A percentile compares a stretch with the other conserved stretches of the same genome.
Conservation (phyloP, 1,140 invertebrate genomes). For the Cylas formicarius region DNA sequence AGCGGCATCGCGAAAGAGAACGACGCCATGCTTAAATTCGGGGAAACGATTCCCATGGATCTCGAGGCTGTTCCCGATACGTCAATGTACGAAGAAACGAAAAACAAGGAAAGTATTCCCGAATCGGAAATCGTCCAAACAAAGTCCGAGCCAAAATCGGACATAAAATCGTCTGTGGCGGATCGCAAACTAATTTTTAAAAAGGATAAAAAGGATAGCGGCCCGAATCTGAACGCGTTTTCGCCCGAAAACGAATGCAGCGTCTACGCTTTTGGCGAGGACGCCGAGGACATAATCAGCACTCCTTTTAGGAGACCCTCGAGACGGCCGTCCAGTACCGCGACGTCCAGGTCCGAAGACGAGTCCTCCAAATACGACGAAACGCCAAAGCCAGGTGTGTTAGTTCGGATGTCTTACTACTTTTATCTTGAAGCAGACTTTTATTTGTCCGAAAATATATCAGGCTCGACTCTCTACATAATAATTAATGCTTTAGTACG, state of each 20-base stretch:
- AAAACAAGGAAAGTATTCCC: too few species aligned
- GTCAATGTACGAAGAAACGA: too few species aligned
- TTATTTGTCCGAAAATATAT: too few species aligned
- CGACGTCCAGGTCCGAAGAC: slow-evolving; percentile 41
- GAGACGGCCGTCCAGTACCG: slow-evolving; percentile 42
- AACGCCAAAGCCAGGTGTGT: slow-evolving; percentile 21
- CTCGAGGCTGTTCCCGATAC: too few species aligned
- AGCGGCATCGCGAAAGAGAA: slow-evolving; percentile 35
- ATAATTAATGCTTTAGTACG: too few species aligned
- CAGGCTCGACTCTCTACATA: too few species aligned
- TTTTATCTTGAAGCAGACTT: too few species aligned
- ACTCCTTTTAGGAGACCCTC: slow-evolving; percentile 53
- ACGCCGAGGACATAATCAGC: slow-evolving; percentile 46
- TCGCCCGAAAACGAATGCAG: slow-evolving; percentile 63
- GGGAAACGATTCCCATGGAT: slow-evolving; percentile 34
- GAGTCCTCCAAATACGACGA: slow-evolving; percentile 40
- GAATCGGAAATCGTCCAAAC: not conserved
- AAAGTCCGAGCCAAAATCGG: slow-evolving; percentile 3
- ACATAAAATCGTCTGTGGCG: slow-evolving; percentile 9
- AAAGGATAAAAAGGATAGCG: slow-evolving; percentile 45
- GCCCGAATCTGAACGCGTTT: slow-evolving; percentile 53
- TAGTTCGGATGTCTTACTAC: too few species aligned
- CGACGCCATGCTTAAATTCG: slow-evolving; percentile 36
- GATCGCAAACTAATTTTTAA: slow-evolving; percentile 50
- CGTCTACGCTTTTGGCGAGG: slow-evolving; percentile 63